phyloP scores from a whole-genome alignment of 2,888 invertebrate genomes.

The Steinernema hermaphroditum region DNA sequence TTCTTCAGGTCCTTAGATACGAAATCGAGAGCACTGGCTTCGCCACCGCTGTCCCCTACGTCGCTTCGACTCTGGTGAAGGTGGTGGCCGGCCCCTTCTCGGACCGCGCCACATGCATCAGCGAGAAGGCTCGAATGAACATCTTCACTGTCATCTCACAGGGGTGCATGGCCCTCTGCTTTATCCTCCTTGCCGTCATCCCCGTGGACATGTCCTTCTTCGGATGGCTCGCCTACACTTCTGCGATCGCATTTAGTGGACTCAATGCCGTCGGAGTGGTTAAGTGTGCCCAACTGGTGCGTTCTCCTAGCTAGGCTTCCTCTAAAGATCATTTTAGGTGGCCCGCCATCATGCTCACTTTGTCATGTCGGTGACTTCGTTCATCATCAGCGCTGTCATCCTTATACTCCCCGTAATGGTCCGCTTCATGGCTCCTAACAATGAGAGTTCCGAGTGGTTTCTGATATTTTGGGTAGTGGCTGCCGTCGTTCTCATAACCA shows the following conservation, averaged over 20 bases:
- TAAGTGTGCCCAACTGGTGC: constrained; percentile 52
- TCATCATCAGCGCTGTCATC: constrained; percentile 19
- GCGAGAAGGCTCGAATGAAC: constrained; percentile 31
- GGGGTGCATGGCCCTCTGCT: constrained; percentile 49
- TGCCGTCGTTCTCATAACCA: constrained; percentile 10
- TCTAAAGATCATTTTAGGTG: constrained; percentile 15
- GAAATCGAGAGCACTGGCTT: constrained; percentile 6
- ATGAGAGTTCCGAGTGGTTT: constrained; percentile 30
- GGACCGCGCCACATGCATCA: constrained; percentile 9
- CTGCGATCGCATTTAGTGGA: constrained; percentile 48
- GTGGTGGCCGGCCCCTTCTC: constrained; percentile 2
- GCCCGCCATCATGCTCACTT: constrained; percentile 31
- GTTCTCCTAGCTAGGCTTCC: not conserved
- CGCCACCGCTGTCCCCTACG: constrained; percentile 2
- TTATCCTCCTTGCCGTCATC: constrained; percentile 47
- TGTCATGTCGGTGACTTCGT: constrained; percentile 29
- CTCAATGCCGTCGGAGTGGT: constrained; percentile 55
- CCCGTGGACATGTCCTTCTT: constrained; percentile 19
- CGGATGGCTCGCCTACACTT: constrained; percentile 54
- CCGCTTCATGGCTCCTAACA: constrained; percentile 27
- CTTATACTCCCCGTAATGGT: constrained; percentile 26
- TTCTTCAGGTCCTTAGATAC: not conserved
- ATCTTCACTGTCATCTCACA: constrained; percentile 33
- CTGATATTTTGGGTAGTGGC: constrained; percentile 32
- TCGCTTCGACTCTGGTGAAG: not conserved